Evolutionary conservation across 2,113 vertebrate genomes (phyloP).

Genomic region (Panthera tigris): DNA sequence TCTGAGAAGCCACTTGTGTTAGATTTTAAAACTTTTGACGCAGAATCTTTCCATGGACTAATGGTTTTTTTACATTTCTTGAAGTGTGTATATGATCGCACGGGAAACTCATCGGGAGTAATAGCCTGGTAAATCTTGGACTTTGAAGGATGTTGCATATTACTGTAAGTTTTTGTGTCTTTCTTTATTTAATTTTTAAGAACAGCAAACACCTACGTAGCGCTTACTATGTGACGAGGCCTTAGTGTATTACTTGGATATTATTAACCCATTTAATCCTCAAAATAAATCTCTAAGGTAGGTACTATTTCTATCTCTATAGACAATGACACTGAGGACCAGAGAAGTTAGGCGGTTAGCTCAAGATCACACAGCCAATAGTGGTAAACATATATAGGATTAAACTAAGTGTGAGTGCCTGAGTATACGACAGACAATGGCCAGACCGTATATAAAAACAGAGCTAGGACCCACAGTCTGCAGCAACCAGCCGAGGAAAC

Average conservation of each 20-base stretch:
- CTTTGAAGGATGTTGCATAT: neutral
- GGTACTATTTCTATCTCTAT: neutral
- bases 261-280: neutral
- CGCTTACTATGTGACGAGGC: neutral
- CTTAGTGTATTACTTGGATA: neutral
- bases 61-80: neutral
- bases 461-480: neutral
- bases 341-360: neutral
- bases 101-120: neutral
- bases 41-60: neutral
- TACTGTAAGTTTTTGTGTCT: neutral
- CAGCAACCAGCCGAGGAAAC: neutral
- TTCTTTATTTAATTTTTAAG: neutral
- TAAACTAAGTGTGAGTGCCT: neutral
- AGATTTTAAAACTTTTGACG: conserved; percentile 24
- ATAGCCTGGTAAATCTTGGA: neutral
- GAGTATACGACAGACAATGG: neutral
- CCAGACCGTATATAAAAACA: neutral
- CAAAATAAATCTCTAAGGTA: neutral
- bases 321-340: neutral
- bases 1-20: neutral
- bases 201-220: neutral
- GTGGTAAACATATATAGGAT: neutral
- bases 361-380: neutral
- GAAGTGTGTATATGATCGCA: neutral